Evolutionary conservation across 2,797 vertebrate species (phyloP), one percentile per base, ranked within the genome.

Genomic region (Spondyliosoma cantharus): DNA sequence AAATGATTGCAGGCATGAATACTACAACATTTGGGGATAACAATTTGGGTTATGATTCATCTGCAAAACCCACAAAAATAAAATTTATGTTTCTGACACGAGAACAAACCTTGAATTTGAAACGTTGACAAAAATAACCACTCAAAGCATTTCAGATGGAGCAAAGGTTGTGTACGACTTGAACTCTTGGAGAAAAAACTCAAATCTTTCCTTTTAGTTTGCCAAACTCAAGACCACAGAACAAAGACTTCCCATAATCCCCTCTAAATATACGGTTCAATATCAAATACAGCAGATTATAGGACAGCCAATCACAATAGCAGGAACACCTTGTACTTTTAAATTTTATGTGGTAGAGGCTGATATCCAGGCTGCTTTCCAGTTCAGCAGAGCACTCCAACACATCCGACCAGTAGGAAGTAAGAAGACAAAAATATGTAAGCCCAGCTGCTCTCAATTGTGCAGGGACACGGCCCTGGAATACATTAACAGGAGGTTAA

Each of bases 391-490:
- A 76, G 59, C 49, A 49, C 82, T 65, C 52, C 1, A 74, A 84
- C 60, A 80, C 71, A 82, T 90, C 86, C 59, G 50, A 89, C 54
- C 54, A 71, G 79, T 69, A 84, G 79, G 81, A 89, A 85, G 82
- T 74, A 72, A 67, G 68, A 86, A 56, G 69, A 63, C 49, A 74
- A 77, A 89, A 91, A 79, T 84, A 89, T 87, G 75, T 77, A 65
- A 67, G 66, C 14, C 78, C 91, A 91, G 87, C 86, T 94, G 90
- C 83, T 90, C 66, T 27, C 85, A 90, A 90, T 87, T 91, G 79
- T 66, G 67, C 78, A 56, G 73, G 85, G 64, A 86, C 66, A 71
- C 27, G 56, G 59, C 29, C 20, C 87, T 89, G 88, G 83, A 90
- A 85, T 68, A 84, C 69, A 85, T 88, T 76, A 90, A 74, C 78